phyloP scores from a whole-genome alignment of 37 sponge, comb jelly and placozoan species.

The Cliona cf. orientalis region DNA sequence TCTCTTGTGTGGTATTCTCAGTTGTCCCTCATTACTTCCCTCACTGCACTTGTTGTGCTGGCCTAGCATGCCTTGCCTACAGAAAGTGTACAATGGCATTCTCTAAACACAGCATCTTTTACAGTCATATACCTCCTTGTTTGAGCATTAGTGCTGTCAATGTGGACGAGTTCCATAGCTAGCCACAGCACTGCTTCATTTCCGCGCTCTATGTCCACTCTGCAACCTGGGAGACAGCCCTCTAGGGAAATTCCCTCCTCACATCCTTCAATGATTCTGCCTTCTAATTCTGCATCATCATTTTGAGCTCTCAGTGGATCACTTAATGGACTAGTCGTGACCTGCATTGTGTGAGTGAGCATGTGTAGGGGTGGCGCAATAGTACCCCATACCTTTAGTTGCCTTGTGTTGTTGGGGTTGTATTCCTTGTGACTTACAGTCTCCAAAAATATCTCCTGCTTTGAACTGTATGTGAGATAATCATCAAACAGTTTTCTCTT shows the following conservation, averaged over 20 bases:
- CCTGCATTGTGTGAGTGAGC: background rate
- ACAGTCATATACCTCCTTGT: constrained; percentile 57
- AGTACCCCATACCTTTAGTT: too few relatives aligned
- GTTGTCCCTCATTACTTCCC: too few relatives aligned
- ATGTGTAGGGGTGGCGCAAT: too few relatives aligned
- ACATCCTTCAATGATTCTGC: constrained; percentile 22
- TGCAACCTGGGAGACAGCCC: background rate
- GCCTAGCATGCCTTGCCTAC: too few relatives aligned
- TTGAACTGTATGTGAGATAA: constrained; percentile 63
- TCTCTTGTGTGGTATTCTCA: too few relatives aligned
- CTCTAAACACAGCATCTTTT: too few relatives aligned
- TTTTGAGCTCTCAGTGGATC: constrained; percentile 63
- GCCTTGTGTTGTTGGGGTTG: too few relatives aligned
- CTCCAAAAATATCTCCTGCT: constrained; percentile 63
- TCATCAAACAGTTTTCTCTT: constrained; percentile 55
- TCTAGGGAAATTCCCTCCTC: constrained; percentile 10
- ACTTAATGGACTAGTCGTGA: background rate
- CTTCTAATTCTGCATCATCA: constrained; percentile 30
- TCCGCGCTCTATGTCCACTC: background rate
- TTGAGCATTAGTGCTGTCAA: constrained; percentile 48
- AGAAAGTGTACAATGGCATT: too few relatives aligned
- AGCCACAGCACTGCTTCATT: constrained; percentile 61
- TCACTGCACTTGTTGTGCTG: too few relatives aligned
- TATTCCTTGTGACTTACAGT: constrained; percentile 54
- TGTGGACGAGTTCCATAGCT: constrained; percentile 64